Base-by-base conservation (phyloP, 2,797 vertebrate genomes). In the Glossophaga mutica region DNA sequence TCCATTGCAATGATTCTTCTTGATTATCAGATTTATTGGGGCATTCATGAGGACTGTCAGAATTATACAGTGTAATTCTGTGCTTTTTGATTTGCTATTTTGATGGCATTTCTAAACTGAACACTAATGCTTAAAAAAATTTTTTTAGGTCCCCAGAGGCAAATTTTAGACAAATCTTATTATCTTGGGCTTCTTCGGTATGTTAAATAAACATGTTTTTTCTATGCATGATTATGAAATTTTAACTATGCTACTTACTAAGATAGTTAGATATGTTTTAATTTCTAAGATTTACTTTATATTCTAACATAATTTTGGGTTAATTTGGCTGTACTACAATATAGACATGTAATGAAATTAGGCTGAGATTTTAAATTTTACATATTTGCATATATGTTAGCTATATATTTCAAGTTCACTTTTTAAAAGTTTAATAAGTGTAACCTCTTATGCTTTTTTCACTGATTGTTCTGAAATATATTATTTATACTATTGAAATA, bases 81-180 rank as follows among this genome's bases (percentile, higher is more conserved):
- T 76, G n/a, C 46, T 92, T 97, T 97, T 97, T 82, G 37, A 91
- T 76, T 95, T 93, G 55, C 46, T 96, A 14, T 90, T 95, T 92
- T 86, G 32, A 1, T 92, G 24, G 10, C 32, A 91, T 95, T 96
- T 96, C 34, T 46, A 96, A 95, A 94, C 19, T 74, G 71, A 67
- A 88, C 9, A 92, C 26, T 92, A 97, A 96, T 78, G 52, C 34
- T 91, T 95, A 79, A 24, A 76, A 70, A 76, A 68, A 78, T 52
- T 95, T 91, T 97, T 89, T 91, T 87, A 99, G 99, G 99, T 97
- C 99, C 99, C 67, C 99, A 99, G 98, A 99, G 99, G 94, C 99
- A 99, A 98, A 99, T 99, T 98, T 98, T 99, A 98, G 99, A 99
- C 98, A 99, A 99, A 98, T 99, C 99, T 3, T 99, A 99, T 95